Evolutionary conservation across 1,140 invertebrate genomes (phyloP), one percentile per base, ranked within the genome.

Genomic region (Eumaeus atala): DNA sequence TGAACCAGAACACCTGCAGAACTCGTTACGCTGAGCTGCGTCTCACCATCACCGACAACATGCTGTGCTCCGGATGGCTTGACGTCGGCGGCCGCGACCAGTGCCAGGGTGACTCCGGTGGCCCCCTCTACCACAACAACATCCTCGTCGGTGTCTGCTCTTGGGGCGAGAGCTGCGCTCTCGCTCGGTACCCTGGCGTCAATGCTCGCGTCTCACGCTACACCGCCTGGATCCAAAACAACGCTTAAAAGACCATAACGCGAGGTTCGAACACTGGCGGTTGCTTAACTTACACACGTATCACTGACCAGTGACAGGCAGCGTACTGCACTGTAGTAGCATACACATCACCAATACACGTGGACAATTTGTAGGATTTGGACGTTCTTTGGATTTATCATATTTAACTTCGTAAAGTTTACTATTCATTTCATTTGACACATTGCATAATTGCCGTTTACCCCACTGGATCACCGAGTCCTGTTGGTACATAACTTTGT

Each of bases 91-190:
- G 73, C 48, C 73, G 75, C 21, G 79, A 72, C 51, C 72, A 77
- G 59, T 78, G 78, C 55, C 60, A 62, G 11, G 91, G 91, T 18
- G 92, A 93, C 72, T 89, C 89, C 0, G 92, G 91, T 3, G 91
- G 91, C 6, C 91, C 92, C 1, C 66, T 92, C 16, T 72, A 90
- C 11, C 89, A 89, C 59, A 79, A 87, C 34, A 68, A 72, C 9
- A 74, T 88, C 21, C 61, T 82, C 37, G 78, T 86, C 21, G 91
- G 91, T n/a, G 77, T 92, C 12, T 89, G 89, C 9, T 91, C 90
- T 8, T 91, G 87, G 87, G 87, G 87, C 2, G 72, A 87, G 3
- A 69, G 84, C 3, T 92, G 91, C 59, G 91, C 75, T 11, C 63
- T 70, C 10, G 58, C 75, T 7, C 60, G 66, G 3, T 90, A 67